Evolutionary conservation across 2,888 invertebrate species (phyloP).

Genomic region (Caenorhabditis sp.): DNA sequence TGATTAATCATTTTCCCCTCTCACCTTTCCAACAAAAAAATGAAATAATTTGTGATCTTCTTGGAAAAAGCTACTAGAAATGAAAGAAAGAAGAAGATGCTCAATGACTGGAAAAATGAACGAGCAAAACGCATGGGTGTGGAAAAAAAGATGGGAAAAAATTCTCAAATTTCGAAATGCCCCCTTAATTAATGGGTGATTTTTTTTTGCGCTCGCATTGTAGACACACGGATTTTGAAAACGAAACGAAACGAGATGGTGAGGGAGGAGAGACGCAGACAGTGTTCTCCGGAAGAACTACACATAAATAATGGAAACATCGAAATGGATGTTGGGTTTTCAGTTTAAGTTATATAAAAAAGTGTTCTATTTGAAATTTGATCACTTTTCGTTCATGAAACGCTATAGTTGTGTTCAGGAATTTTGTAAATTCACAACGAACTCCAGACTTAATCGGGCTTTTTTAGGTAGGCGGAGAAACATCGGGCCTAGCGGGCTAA

Average conservation of each 20-base stretch:
- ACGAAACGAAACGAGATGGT: not conserved
- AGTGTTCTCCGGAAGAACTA: too few relatives aligned
- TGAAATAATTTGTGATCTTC: not conserved
- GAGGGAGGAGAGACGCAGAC: too few relatives aligned
- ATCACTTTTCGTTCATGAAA: too few relatives aligned
- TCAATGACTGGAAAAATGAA: slow-evolving; percentile 1
- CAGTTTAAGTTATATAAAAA: too few relatives aligned
- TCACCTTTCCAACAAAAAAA: not conserved
- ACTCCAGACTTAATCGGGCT: too few relatives aligned
- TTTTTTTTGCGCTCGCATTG: not conserved
- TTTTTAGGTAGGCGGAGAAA: too few relatives aligned
- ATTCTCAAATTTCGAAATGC: slow-evolving; percentile 1
- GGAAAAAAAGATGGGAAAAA: not conserved
- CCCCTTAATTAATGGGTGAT: slow-evolving; percentile 1
- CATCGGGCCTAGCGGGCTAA: too few relatives aligned
- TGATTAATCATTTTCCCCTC: not conserved
- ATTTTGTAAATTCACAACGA: too few relatives aligned
- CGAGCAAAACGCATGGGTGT: not conserved
- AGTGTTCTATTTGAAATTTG: too few relatives aligned
- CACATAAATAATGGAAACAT: too few relatives aligned
- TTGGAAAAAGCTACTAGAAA: not conserved
- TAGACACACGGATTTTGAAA: not conserved
- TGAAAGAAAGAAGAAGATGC: not conserved
- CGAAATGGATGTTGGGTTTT: too few relatives aligned
- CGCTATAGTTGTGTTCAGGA: too few relatives aligned